Conservation (phyloP, 2,888 invertebrate species). For the Amphimallon solstitiale region DNA sequence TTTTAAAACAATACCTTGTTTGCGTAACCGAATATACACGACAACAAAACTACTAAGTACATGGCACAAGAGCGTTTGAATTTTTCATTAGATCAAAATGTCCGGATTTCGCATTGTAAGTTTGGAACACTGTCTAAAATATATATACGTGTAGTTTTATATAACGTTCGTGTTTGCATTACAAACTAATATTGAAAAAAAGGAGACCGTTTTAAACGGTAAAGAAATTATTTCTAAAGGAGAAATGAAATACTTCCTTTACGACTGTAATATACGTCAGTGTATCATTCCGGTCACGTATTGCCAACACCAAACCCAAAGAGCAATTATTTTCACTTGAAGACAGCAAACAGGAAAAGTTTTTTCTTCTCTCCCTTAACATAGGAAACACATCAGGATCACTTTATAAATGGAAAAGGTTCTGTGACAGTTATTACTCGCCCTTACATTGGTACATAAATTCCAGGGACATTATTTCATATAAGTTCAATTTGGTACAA, state of each 20-base stretch:
- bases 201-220: not conserved
- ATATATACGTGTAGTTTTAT: not conserved
- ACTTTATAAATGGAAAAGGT: not conserved
- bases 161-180: not conserved
- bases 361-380: slow-evolving; percentile 4
- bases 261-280: not conserved
- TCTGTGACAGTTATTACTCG: not conserved
- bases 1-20: slow-evolving; percentile 7
- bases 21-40: slow-evolving; percentile 7
- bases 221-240: slow-evolving; percentile 13
- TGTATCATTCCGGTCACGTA: slow-evolving; percentile 15
- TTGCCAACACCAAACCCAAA: slow-evolving; percentile 14
- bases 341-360: slow-evolving; percentile 28
- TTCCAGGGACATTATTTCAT: no score
- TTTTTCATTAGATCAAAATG: not conserved
- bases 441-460: no score
- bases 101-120: no score
- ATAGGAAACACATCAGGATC: slow-evolving; percentile 16
- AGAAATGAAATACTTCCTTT: slow-evolving; percentile 6
- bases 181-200: no score
- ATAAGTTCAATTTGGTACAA: no score
- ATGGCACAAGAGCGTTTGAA: not conserved
- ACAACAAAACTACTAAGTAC: slow-evolving; percentile 4
- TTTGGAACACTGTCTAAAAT: no score
- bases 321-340: slow-evolving; percentile 24